Percentiles rank a stretch among this genome's conserved stretches.
Evolutionary conservation across 2,888 invertebrate species (phyloP).

Genomic region (Pediacus dermestoides): DNA sequence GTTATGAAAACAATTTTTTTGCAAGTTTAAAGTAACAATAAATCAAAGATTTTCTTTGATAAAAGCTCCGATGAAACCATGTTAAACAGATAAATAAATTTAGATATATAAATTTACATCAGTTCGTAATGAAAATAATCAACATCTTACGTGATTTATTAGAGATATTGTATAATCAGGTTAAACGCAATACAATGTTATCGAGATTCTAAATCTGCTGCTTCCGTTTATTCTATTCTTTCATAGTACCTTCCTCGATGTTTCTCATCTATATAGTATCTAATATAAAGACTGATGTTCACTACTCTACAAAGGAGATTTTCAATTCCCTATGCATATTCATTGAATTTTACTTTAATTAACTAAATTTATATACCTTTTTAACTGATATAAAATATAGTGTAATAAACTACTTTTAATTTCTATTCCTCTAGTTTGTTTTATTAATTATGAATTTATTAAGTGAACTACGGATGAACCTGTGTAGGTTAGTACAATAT

Average conservation of each 20-base stretch:
- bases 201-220: background rate
- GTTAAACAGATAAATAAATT: no score
- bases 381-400: background rate
- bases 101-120: slow-evolving; percentile 1
- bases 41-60: no score
- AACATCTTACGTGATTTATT: background rate
- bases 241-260: background rate
- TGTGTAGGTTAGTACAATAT: no score
- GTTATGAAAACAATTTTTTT: no score
- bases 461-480: no score
- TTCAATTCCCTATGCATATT: background rate
- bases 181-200: slow-evolving; percentile 2
- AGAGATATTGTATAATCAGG: slow-evolving; percentile 1
- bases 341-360: slow-evolving; percentile 2
- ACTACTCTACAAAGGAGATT: background rate
- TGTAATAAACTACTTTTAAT: slow-evolving; percentile 2
- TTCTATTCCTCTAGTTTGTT: background rate
- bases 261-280: slow-evolving; percentile 2
- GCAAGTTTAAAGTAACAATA: no score
- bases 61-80: no score
- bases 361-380: slow-evolving; percentile 2
- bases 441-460: background rate
- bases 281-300: background rate
- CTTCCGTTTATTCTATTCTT: slow-evolving; percentile 1
- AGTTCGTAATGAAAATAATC: background rate